phyloP scores from a whole-genome alignment of 2,113 vertebrate genomes.

The Brienomyrus longianalis region DNA sequence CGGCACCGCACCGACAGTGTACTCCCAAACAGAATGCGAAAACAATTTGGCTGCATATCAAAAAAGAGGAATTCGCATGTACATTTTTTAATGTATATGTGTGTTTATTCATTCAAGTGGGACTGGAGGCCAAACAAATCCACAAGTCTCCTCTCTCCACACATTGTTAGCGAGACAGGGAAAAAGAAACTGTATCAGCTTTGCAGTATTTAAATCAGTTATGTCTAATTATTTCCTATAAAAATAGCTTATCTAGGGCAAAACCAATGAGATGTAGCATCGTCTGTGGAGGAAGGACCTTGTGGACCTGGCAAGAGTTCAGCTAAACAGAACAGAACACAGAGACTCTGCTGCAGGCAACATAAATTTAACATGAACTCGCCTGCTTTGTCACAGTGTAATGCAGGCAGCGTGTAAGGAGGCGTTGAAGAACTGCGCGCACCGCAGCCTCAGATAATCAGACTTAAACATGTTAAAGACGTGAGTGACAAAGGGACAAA shows the following conservation, averaged over 20 bases:
- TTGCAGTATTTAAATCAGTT: slow-evolving; percentile 68
- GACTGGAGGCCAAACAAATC: slow-evolving; percentile 38
- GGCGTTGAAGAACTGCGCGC: slow-evolving; percentile 32
- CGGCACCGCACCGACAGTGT: background rate
- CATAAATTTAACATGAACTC: slow-evolving; percentile 68
- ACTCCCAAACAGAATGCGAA: background rate
- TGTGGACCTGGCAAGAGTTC: slow-evolving; percentile 57
- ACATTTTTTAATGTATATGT: background rate
- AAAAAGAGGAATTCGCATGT: background rate
- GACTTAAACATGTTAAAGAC: background rate
- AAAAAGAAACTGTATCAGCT: slow-evolving; percentile 52
- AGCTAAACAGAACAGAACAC: slow-evolving; percentile 48
- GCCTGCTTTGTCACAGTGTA: slow-evolving; percentile 52
- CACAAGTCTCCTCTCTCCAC: slow-evolving; percentile 36
- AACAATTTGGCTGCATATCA: background rate
- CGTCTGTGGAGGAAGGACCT: slow-evolving; percentile 64
- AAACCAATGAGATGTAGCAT: slow-evolving; percentile 61
- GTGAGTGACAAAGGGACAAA: background rate
- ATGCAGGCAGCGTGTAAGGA: slow-evolving; percentile 42
- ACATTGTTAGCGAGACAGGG: slow-evolving; percentile 44
- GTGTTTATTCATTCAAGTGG: slow-evolving; percentile 37
- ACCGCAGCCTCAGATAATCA: slow-evolving; percentile 27
- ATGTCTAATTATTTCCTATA: slow-evolving; percentile 64
- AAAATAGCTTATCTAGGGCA: slow-evolving; percentile 64
- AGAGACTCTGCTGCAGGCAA: slow-evolving; percentile 58